Evolutionary conservation across 2,888 invertebrate genomes (phyloP), one percentile per base, ranked within the genome.

Genomic region (Rhodophaea formosa): DNA sequence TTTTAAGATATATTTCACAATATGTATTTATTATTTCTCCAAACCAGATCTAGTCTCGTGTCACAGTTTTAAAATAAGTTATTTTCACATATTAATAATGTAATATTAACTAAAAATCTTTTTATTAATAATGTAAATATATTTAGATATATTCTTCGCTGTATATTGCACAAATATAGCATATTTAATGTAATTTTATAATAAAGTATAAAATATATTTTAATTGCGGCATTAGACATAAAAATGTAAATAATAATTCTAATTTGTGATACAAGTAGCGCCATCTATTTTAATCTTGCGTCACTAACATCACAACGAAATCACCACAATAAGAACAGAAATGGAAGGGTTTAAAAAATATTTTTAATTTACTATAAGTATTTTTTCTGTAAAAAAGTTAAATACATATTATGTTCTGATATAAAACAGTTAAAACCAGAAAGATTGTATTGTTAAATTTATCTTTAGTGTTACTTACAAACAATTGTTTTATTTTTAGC

Each of bases 41-140:
- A 83, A 85, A 88, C 81, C 84, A 79, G 82, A 82, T 91, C 90
- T 91, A 91, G 90, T 91, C 90, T 88, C 82, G 74, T 78, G 82
- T 89, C 88, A 90, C 90, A 90, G 90, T 90, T 90, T 90, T 90
- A 89, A 89, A 76, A 66, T 88, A 88, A 87, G 85, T 86, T 87
- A 81, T 78, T 75, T 71, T 71, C 74, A 67, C 70, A 65, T 70
- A 68, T 71, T 68, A 66, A 67, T 66, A 64, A 65, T 69, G 67
- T 68, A 60, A 64, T 60, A 61, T 61, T 56, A 62, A 56, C 62
- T 23, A 23, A 56, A 56, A 53, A 52, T 65, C 57, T 68, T 62
- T 67, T 62, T 23, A 10, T 46, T 46, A 46, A 46, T 67, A 62
- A 62, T 69, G 64, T 68, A 65, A 63, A 70, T 62, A 55, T 58